Evolutionary conservation across 2,888 invertebrate species (phyloP).

Genomic region (Eupithecia centaureata): DNA sequence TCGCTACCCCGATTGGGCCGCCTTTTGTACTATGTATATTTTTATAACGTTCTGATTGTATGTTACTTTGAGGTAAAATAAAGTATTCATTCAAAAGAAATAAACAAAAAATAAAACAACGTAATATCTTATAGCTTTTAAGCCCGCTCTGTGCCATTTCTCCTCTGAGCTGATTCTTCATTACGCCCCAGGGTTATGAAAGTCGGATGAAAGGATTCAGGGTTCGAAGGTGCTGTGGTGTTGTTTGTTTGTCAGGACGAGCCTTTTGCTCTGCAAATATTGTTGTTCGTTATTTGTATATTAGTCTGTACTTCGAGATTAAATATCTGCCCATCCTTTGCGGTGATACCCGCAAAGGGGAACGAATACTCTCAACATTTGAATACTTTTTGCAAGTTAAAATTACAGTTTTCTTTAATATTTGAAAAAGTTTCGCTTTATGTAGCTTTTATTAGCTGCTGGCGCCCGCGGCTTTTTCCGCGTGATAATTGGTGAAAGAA

Average conservation of each 20-base stretch:
- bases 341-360: not conserved
- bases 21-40: too few relatives aligned
- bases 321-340: not conserved
- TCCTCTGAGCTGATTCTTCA: not conserved
- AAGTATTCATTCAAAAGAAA: too few relatives aligned
- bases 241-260: not conserved
- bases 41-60: too few relatives aligned
- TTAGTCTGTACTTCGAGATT: not conserved
- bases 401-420: not conserved
- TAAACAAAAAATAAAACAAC: too few relatives aligned
- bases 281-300: not conserved
- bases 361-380: not conserved
- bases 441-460: too few relatives aligned
- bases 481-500: too few relatives aligned
- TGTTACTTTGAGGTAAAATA: too few relatives aligned
- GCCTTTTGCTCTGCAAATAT: constrained; percentile 2
- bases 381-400: too few relatives aligned
- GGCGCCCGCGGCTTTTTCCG: too few relatives aligned
- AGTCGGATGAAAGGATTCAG: not conserved
- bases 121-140: not conserved
- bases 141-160: not conserved
- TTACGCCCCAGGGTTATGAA: constrained; percentile 2
- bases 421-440: not conserved
- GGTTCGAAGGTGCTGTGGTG: not conserved
- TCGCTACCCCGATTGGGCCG: too few relatives aligned